A percentile compares a stretch with the other conserved stretches of the same genome.
phyloP scores from a whole-genome alignment of 1,140 invertebrate genomes.

The Ceratosolen solmsi region DNA sequence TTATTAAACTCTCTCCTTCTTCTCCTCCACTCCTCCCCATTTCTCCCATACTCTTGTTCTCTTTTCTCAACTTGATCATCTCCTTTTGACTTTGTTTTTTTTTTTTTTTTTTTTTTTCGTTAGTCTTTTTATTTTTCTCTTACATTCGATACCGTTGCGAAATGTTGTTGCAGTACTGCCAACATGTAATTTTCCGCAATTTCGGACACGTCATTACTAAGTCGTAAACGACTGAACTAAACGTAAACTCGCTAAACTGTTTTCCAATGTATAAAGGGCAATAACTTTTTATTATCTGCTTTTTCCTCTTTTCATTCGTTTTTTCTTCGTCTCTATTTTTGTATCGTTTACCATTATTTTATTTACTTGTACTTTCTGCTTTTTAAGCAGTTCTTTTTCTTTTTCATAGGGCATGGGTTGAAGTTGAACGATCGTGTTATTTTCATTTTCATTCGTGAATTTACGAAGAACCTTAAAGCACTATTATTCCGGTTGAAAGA shows the following conservation, averaged over 20 bases:
- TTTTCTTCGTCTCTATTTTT: slow-evolving; percentile 4
- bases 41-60: neutral
- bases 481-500: neutral
- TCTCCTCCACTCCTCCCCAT: neutral
- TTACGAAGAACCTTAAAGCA: neutral
- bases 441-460: neutral
- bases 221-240: slow-evolving; percentile 53
- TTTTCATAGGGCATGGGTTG: neutral
- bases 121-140: slow-evolving; percentile 23
- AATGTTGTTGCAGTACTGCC: slow-evolving; percentile 7
- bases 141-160: slow-evolving; percentile 3
- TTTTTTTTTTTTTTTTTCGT: neutral
- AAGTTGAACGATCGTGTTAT: neutral
- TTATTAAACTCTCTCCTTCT: too few species aligned
- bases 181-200: slow-evolving; percentile 57
- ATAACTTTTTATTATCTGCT: slow-evolving; percentile 48
- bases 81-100: too few species aligned
- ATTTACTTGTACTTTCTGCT: slow-evolving; percentile 26
- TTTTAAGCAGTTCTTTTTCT: slow-evolving; percentile 24
- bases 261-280: slow-evolving; percentile 38
- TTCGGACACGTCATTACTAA: slow-evolving; percentile 57
- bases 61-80: neutral
- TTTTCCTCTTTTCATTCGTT: slow-evolving; percentile 2
- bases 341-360: slow-evolving; percentile 6
- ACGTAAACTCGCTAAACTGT: slow-evolving; percentile 38